These are phyloP conservation scores for Cyclura pinguis DNA, from an alignment of 2,797 vertebrate species.

Conservation along the genomic window DNA sequence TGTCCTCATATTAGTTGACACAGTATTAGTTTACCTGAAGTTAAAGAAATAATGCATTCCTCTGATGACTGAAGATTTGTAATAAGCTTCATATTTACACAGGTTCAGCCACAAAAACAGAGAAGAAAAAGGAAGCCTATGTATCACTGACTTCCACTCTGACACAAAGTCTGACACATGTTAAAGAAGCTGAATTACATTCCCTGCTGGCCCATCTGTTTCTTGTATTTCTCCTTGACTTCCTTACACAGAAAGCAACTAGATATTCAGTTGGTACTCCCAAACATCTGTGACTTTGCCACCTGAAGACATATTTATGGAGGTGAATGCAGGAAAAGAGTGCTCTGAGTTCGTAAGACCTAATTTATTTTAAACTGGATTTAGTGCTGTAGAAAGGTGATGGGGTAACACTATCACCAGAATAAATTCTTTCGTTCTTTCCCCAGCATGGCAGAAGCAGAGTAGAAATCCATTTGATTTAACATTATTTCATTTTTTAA, in stretches of 20 bases:
- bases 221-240: constrained; percentile 47
- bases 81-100: constrained; percentile 17
- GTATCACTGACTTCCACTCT: not conserved
- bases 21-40: not conserved
- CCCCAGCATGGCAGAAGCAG: not conserved
- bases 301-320: constrained; percentile 20
- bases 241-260: constrained; percentile 46
- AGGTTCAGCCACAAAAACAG: not conserved
- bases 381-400: constrained; percentile 12
- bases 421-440: constrained; percentile 8
- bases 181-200: constrained; percentile 54
- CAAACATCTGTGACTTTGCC: constrained; percentile 28
- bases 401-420: not conserved
- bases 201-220: constrained; percentile 45
- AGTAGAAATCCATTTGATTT: not conserved
- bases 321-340: not conserved
- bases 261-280: constrained; percentile 38
- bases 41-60: not conserved
- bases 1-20: not conserved
- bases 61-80: constrained; percentile 1
- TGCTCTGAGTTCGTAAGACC: constrained; percentile 6
- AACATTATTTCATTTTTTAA: not conserved
- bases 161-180: constrained; percentile 15
- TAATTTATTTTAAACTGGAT: constrained; percentile 13
- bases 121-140: not conserved